These are phyloP conservation scores for Drepanosiphum platanoidis DNA, from an alignment of 2,888 invertebrate genomes.

Conservation along the genomic window DNA sequence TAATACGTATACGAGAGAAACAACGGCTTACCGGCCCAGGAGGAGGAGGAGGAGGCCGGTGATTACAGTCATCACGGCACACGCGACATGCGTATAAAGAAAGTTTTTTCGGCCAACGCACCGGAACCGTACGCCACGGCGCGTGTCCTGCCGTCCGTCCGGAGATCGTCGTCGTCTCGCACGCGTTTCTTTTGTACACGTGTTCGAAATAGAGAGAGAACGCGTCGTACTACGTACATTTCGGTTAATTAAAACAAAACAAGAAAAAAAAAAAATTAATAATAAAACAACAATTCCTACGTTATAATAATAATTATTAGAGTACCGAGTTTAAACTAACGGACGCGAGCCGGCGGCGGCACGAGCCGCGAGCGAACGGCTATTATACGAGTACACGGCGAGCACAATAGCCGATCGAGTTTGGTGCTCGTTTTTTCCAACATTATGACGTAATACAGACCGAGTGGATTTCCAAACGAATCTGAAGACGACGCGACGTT, in stretches of 20 bases:
- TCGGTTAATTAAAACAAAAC: background rate
- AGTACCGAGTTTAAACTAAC: no score
- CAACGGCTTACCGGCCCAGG: conserved; percentile 4
- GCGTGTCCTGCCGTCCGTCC: conserved; percentile 37
- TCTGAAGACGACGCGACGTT: no score
- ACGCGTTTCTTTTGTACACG: background rate
- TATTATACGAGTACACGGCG: no score
- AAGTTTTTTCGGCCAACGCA: conserved; percentile 47
- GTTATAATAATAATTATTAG: no score
- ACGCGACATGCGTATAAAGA: conserved; percentile 44
- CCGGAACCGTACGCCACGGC: conserved; percentile 57
- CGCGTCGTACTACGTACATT: background rate
- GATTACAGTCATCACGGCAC: conserved; percentile 29
- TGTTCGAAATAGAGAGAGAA: background rate
- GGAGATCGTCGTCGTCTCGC: conserved; percentile 22
- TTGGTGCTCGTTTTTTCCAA: no score
- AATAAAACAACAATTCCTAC: background rate
- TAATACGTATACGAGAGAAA: background rate
- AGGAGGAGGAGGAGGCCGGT: background rate
- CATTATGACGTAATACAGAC: no score
- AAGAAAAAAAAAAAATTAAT: background rate
- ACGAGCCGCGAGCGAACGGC: no score
- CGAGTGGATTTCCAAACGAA: no score
- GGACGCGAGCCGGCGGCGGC: no score
- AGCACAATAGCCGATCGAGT: no score